Conservation (phyloP, 2,113 vertebrate species). For the Bubo scandiacus region DNA sequence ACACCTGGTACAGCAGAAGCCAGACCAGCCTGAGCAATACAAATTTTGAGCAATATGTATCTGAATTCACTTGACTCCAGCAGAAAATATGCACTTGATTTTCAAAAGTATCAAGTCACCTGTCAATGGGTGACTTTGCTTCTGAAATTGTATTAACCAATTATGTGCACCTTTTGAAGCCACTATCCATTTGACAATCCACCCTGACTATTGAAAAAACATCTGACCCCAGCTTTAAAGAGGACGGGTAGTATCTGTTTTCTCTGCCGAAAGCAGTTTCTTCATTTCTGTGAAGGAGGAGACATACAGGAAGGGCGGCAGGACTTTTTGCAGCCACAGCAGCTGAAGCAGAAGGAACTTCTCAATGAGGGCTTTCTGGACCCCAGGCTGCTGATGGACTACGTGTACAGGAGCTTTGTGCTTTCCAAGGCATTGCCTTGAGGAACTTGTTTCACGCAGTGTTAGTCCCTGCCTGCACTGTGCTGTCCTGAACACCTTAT, state of each 20-base stretch:
- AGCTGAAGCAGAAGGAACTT: not conserved
- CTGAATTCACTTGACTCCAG: not conserved
- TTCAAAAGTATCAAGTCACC: not conserved
- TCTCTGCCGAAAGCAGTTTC: not conserved
- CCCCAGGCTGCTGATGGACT: not conserved
- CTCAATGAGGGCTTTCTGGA: not conserved
- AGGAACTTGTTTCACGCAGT: not conserved
- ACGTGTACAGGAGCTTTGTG: rapidly evolving
- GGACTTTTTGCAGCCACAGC: not conserved
- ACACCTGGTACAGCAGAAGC: not conserved
- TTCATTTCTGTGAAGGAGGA: not conserved
- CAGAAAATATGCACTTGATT: not conserved
- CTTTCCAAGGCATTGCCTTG: not conserved
- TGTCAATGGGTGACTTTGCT: not conserved
- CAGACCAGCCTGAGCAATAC: not conserved
- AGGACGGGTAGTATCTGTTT: rapidly evolving
- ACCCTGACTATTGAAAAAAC: not conserved
- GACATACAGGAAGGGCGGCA: not conserved
- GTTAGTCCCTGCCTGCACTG: not conserved
- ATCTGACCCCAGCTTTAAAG: not conserved
- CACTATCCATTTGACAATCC: not conserved
- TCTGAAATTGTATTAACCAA: not conserved
- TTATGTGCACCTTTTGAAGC: not conserved
- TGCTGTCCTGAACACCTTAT: not conserved
- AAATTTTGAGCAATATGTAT: not conserved